Conservation (phyloP, 1,140 invertebrate species). For the Aphaenogaster ashmeadi region DNA sequence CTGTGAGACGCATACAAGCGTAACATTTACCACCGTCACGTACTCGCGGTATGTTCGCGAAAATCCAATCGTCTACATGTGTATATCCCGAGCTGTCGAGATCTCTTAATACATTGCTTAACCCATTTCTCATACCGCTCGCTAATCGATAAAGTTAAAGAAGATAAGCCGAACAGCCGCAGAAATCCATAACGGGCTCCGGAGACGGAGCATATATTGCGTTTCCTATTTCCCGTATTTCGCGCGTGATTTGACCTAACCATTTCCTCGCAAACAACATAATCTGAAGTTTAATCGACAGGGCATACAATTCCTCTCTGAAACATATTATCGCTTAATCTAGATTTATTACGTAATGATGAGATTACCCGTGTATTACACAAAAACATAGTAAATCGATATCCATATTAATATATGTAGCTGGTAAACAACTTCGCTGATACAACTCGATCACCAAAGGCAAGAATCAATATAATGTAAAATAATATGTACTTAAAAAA, state of each 20-base stretch:
- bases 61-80: slow-evolving; percentile 49
- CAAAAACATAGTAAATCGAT: slow-evolving; percentile 1
- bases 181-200: slow-evolving; percentile 39
- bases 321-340: neutral
- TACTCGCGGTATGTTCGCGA: slow-evolving; percentile 18
- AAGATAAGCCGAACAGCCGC: slow-evolving; percentile 39
- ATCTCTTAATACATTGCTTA: slow-evolving; percentile 61
- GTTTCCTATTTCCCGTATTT: slow-evolving; percentile 32
- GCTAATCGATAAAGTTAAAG: slow-evolving; percentile 63
- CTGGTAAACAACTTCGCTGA: neutral
- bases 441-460: too few species aligned
- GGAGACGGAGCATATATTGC: neutral
- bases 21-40: neutral
- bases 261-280: neutral
- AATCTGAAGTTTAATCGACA: slow-evolving; percentile 45
- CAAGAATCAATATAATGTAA: neutral
- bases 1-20: neutral
- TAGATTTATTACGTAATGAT: neutral
- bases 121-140: slow-evolving; percentile 35
- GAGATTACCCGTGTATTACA: neutral
- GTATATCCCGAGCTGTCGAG: slow-evolving; percentile 17
- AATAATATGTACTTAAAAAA: neutral
- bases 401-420: neutral
- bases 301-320: neutral
- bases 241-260: slow-evolving; percentile 17